Base-by-base conservation (phyloP, 1,140 invertebrate genomes). In the Agrypnia vestita region DNA sequence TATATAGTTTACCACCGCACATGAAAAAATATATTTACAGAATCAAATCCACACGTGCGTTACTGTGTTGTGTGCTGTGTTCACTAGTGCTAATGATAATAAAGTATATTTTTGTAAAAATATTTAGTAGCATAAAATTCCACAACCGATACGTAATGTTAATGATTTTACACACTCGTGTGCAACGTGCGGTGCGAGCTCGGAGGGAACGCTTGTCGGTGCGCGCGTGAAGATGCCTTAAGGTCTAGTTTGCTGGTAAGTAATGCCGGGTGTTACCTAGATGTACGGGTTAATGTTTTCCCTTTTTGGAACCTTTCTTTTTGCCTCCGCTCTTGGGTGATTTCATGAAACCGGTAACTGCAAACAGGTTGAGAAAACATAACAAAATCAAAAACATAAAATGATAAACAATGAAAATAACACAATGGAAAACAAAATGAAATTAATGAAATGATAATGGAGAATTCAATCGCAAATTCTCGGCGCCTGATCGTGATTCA, bases 311-410 rank as follows among this genome's bases (percentile, higher is more conserved):
- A 44, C 47, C 47, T 51, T 79, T 79, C 69, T 79, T 79, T 55
- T 79, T 79, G n/a, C 71, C 59, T 47, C 55, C 55, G 47, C 44
- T 59, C 56, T 72, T 79, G 10, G 77, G 77, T 4, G 76, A 78
- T 49, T 79, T 79, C 77, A 79, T 73, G 71, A 79, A 79, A n/a
- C 77, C 77, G 62, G 77, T 61, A 73, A 79, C 77, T 79, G 77
- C 35, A 61, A 73, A 79, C 51, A 73, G 47, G 46, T 51, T 17
- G 15, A 78, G 43, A n/a, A 53, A 25, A 61, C 13, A 59, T 61
- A 76, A 76, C 46, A 61, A 62, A 76, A 76, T 17, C 53, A 76
- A n/a, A 21, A 62, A n/a, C 61, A 62, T 12, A 53, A 21, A 62
- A 76, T 59, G 61, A 75, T 13, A 12, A 59, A 47, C n/a, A 35